Base-by-base conservation (phyloP, 2,888 invertebrate genomes). In the Hylaea fasciaria region DNA sequence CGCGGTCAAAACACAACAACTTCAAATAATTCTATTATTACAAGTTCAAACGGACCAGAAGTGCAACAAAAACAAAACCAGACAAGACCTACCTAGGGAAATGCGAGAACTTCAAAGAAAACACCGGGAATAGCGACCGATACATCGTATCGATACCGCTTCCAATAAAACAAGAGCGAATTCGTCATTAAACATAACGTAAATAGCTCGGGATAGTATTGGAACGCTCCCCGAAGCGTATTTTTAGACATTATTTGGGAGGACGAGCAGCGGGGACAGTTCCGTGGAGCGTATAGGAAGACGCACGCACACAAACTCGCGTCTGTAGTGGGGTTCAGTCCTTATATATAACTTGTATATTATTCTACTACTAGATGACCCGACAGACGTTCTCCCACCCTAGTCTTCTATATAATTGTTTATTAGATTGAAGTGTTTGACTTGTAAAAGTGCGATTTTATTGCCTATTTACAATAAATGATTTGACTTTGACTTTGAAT, bases 161-260 rank as follows among this genome's bases (percentile, higher is more conserved):
- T 46, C 64, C 50, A 14, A 57, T 50, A 40, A 46, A 41, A 57
- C 32, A 41, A 46, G 32, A 53, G 48, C 41, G 35, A 52, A 43
- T 62, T 62, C 44, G 46, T 62, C 65, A 68, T 64, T 49, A 61
- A 65, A 65, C 65, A 59, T 43, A 58, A 53, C 57, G 58, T 59
- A 68, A 62, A 64, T 63, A 68, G 54, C 55, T 43, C 43, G 51
- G n/a, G 48, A 50, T 48, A 45, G 52, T 61, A 41, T 68, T 65
- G 65, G 67, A 68, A 37, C 64, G 66, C 58, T 57, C 62, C 44
- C 37, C 60, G 54, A 62, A 29, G 58, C 44, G 9, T 68, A 68
- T 68, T 64, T 65, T 57, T 68, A 62, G 68, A 68, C 35, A 1
- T 4, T 51, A 55, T 58, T 60, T 41, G 60, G 64, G 64, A 32